Evolutionary conservation across 2,797 vertebrate species (phyloP), one percentile per base, ranked within the genome.

Genomic region (Odontamblyopus lacepedii): DNA sequence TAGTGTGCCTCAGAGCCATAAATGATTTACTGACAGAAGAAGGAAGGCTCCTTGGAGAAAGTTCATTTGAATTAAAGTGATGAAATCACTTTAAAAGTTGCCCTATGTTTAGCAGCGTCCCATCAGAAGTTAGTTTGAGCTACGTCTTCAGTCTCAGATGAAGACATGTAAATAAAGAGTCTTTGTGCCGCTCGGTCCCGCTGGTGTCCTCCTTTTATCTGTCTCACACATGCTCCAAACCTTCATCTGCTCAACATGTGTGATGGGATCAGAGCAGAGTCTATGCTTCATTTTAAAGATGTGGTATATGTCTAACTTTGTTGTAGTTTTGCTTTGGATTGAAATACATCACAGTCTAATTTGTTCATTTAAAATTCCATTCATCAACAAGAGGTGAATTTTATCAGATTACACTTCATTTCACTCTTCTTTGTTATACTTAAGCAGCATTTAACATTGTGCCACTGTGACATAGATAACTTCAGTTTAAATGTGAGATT

Each of bases 241-340:
- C 48, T 78, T 71, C 81, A 85, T 83, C 68, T 87, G 87, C 81
- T 29, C 74, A 19, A 80, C 81, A 86, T 81, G 84, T 91, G 87
- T 87, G 75, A 38, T 74, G 70, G 44, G 63, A 77, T 63, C 76
- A 73, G 72, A 76, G 48, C 64, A 5, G 12, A n/a, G 12, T 64
- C 44, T 27, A 18, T 23, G 64, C 44, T n/a, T 63, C 16, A 19
- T 27, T 60, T 60, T 60, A 60, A 30, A 60, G 57, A 60, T 60
- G 57, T 60, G 57, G 23, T 65, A 27, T 27, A 44, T 65, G 13
- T 65, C n/a, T 12, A 44, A 15, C 61, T 35, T 63, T 38, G 60
- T 62, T 35, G 29, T 35, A 19, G 9, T 26, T 63, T 32, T 3
- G 8, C n/a, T 63, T 38, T 1, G 41, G 32, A 41, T 23, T 26